Evolutionary conservation across 2,888 invertebrate genomes (phyloP).

Genomic region (Hoplodrina blanda): DNA sequence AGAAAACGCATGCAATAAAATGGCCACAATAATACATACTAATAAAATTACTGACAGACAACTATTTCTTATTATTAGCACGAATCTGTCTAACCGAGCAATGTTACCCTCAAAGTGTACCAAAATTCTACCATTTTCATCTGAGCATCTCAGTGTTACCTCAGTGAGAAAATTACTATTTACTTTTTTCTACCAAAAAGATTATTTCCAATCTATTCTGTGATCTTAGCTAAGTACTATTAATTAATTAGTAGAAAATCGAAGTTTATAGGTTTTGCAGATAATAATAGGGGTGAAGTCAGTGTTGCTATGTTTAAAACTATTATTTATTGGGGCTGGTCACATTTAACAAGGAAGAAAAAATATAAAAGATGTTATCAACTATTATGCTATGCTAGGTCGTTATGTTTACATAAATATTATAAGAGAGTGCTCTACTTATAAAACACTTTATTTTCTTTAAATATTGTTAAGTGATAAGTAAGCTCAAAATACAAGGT

Average conservation of each 20-base stretch:
- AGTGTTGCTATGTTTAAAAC: conserved; percentile 67
- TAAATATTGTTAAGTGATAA: neutral
- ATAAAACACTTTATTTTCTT: too few species aligned
- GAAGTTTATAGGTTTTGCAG: conserved; percentile 47
- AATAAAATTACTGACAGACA: conserved; percentile 56
- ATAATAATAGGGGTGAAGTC: conserved; percentile 50
- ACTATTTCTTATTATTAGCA: conserved; percentile 62
- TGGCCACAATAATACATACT: conserved; percentile 48
- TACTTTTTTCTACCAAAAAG: conserved; percentile 71
- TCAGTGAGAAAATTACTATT: conserved; percentile 66
- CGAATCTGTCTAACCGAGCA: conserved; percentile 69
- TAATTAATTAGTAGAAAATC: conserved; percentile 56
- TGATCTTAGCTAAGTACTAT: conserved; percentile 65
- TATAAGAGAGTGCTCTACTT: neutral
- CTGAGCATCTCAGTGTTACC: conserved; percentile 67
- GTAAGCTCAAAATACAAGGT: neutral
- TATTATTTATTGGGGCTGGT: conserved; percentile 30
- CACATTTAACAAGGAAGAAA: conserved; percentile 15
- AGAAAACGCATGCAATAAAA: conserved; percentile 31
- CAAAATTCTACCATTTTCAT: conserved; percentile 65
- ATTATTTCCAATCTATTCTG: conserved; percentile 64
- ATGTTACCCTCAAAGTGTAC: conserved; percentile 63
- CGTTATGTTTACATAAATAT: neutral
- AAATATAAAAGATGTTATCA: neutral
- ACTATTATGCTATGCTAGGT: neutral